Evolutionary conservation across 2,113 vertebrate species (phyloP).

Genomic region (Plotosus lineatus): DNA sequence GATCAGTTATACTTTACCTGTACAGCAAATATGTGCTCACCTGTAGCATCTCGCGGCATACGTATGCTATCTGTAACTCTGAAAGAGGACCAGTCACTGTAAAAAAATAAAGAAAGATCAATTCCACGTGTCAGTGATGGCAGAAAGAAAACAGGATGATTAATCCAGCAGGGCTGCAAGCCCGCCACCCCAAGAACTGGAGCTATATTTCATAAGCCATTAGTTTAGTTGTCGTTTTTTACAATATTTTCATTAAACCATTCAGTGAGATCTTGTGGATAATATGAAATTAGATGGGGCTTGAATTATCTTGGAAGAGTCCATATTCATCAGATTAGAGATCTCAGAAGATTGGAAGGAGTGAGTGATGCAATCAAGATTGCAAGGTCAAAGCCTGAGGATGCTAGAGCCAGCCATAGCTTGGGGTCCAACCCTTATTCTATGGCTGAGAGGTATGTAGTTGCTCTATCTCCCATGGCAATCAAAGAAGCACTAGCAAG

Average conservation of each 20-base stretch:
- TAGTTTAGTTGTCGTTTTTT: neutral
- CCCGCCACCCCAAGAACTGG: too few relatives aligned
- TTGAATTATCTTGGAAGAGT: neutral
- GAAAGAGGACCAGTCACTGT: slow-evolving; percentile 83
- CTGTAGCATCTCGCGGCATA: slow-evolving; percentile 87
- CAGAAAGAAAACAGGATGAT: neutral
- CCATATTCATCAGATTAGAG: neutral
- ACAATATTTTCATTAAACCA: neutral
- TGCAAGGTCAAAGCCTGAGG: neutral
- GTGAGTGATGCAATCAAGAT: neutral
- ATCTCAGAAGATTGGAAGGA: neutral
- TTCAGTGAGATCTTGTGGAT: neutral
- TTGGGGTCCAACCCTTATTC: neutral
- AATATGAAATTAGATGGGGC: neutral
- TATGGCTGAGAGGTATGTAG: neutral
- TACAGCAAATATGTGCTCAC: slow-evolving; percentile 65
- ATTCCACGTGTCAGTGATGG: neutral
- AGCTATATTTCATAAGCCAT: neutral
- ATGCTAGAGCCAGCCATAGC: neutral
- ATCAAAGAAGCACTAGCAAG: neutral
- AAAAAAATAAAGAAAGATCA: neutral
- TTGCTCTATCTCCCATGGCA: neutral
- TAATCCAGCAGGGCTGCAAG: neutral
- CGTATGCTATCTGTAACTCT: slow-evolving; percentile 85
- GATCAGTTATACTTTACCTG: neutral